Evolutionary conservation across 2,888 invertebrate species (phyloP).

Genomic region (Tenthredo scrophulariae): DNA sequence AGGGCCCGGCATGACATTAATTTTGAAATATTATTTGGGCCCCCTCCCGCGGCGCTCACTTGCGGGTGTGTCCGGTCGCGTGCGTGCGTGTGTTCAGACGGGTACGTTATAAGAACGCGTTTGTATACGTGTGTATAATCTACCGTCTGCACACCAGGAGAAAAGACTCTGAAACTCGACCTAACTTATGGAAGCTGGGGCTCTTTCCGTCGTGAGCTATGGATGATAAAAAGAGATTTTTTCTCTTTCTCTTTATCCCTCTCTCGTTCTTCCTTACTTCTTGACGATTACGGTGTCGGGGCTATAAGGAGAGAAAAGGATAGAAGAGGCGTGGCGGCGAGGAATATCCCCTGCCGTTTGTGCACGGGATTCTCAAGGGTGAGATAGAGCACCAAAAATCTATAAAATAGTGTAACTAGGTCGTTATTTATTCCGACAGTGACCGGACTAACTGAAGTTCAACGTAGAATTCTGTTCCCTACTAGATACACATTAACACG

Average conservation of each 20-base stretch:
- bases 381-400: constrained; percentile 52
- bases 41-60: constrained; percentile 59
- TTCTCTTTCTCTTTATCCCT: constrained; percentile 10
- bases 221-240: constrained; percentile 48
- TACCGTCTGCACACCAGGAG: constrained; percentile 51
- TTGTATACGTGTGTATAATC: constrained; percentile 41
- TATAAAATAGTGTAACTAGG: constrained; percentile 67
- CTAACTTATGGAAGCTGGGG: constrained; percentile 61
- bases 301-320: constrained; percentile 3
- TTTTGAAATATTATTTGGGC: constrained; percentile 76
- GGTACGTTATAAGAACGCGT: constrained; percentile 32
- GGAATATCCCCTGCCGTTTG: neutral
- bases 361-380: constrained; percentile 15
- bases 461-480: neutral
- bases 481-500: neutral
- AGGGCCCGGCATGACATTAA: constrained; percentile 73
- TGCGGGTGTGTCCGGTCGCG: constrained; percentile 60
- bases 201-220: constrained; percentile 55
- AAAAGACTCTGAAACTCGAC: constrained; percentile 59
- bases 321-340: constrained; percentile 3
- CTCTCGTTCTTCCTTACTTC: constrained; percentile 42
- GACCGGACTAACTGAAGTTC: neutral
- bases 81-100: constrained; percentile 44
- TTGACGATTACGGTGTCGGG: constrained; percentile 18
- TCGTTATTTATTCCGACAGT: constrained; percentile 64